phyloP scores from a whole-genome alignment of 2,888 invertebrate genomes.

The Charanyca ferruginea region DNA sequence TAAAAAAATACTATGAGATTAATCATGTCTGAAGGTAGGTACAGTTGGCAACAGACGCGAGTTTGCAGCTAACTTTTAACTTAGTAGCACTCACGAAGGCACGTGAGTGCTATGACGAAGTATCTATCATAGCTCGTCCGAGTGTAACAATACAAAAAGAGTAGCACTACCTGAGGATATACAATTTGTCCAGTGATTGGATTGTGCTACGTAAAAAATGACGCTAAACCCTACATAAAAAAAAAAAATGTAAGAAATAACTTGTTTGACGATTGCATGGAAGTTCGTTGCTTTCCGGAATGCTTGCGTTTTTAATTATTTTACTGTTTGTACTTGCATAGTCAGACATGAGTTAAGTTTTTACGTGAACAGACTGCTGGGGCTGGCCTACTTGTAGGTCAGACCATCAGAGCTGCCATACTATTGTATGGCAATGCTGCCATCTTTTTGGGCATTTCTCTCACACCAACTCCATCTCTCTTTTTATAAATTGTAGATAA shows the following conservation, averaged over 20 bases:
- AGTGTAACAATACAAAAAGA: conserved; percentile 2
- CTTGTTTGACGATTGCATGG: neutral
- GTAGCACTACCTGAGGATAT: conserved; percentile 1
- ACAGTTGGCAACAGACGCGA: neutral
- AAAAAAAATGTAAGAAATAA: neutral
- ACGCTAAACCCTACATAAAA: neutral
- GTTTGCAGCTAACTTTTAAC: conserved; percentile 17
- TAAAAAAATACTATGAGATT: no score
- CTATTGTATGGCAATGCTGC: no score
- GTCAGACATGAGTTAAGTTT: no score
- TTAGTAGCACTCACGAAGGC: no score
- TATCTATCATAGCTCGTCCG: conserved; percentile 9
- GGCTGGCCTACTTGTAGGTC: no score
- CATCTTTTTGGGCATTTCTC: no score
- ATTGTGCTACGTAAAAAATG: conserved; percentile 14
- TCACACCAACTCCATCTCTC: no score
- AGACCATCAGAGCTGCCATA: no score
- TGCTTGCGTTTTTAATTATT: neutral
- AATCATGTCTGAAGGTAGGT: neutral
- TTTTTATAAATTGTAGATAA: no score
- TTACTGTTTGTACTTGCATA: no score
- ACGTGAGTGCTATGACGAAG: conserved; percentile 5
- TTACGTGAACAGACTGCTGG: no score
- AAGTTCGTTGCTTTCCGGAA: neutral
- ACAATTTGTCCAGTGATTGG: conserved; percentile 35